These are phyloP conservation scores for Phymatocera aterrima DNA, from an alignment of 2,888 invertebrate species.

Conservation along the genomic window DNA sequence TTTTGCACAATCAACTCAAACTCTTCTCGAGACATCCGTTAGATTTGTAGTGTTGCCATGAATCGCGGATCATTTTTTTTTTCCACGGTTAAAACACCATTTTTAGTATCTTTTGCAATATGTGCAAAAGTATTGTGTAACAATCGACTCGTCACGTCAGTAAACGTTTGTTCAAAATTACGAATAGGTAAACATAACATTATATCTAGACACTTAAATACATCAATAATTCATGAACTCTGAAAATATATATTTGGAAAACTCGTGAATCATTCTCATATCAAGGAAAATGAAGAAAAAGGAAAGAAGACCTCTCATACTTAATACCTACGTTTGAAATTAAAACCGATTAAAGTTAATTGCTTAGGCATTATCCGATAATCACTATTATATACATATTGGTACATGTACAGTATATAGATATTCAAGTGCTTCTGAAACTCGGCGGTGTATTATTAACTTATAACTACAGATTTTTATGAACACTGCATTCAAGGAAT, in stretches of 20 bases:
- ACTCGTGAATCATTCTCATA: too few relatives aligned
- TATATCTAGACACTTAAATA: too few relatives aligned
- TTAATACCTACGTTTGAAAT: conserved; percentile 48
- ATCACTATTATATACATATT: too few relatives aligned
- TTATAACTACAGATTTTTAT: background rate
- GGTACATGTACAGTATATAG: background rate
- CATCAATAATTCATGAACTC: too few relatives aligned
- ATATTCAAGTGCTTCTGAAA: conserved; percentile 5
- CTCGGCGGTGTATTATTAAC: background rate
- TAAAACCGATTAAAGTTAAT: conserved; percentile 61
- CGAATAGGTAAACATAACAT: too few relatives aligned
- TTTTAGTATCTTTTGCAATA: conserved; percentile 5
- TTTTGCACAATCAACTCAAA: background rate
- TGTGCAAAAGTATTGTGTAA: too few relatives aligned
- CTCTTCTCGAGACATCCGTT: background rate
- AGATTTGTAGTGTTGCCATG: background rate
- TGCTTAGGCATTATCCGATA: conserved; percentile 48
- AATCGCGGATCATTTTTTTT: background rate
- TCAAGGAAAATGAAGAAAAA: background rate
- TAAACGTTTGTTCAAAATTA: background rate
- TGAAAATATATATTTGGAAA: background rate
- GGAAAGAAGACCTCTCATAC: too few relatives aligned
- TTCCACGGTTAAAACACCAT: conserved; percentile 13
- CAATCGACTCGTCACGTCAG: too few relatives aligned
- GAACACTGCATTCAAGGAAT: background rate